Percentiles rank a stretch among this genome's conserved stretches.
Conservation (phyloP, 2,888 invertebrate genomes). For the Myopa tessellatipennis region DNA sequence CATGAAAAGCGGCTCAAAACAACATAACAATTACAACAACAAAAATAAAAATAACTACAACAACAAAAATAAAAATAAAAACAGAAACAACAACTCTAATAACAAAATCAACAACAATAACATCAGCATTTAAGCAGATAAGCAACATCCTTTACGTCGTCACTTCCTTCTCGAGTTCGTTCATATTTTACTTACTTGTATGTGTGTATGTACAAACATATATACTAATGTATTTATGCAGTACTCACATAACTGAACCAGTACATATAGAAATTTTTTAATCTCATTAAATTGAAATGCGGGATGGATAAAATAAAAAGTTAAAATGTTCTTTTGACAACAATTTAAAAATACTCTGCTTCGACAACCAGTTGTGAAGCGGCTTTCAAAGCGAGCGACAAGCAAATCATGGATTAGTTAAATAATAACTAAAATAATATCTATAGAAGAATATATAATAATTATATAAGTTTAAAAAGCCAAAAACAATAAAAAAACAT, state of each 20-base stretch:
- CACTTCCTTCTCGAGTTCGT: slow-evolving; percentile 48
- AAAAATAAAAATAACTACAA: too few relatives aligned
- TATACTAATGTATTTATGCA: neutral
- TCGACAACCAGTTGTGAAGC: slow-evolving; percentile 21
- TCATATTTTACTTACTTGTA: slow-evolving; percentile 24
- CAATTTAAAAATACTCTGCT: slow-evolving; percentile 2
- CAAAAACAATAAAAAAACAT: neutral
- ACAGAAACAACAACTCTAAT: too few relatives aligned
- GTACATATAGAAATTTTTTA: slow-evolving; percentile 33
- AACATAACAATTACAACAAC: too few relatives aligned
- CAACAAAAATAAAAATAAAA: too few relatives aligned
- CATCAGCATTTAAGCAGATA: slow-evolving; percentile 45
- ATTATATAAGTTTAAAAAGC: neutral
- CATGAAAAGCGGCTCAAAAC: too few relatives aligned
- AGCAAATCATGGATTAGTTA: slow-evolving; percentile 4
- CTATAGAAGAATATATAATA: too few relatives aligned
- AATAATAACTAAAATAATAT: slow-evolving; percentile 1
- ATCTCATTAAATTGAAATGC: slow-evolving; percentile 39
- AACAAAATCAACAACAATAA: neutral
- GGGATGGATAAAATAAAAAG: slow-evolving; percentile 23
- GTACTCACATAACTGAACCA: neutral
- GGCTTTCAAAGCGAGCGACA: slow-evolving; percentile 20
- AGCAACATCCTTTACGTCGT: slow-evolving; percentile 53
- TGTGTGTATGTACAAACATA: slow-evolving; percentile 26
- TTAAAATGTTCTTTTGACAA: slow-evolving; percentile 2